Evolutionary conservation across 2,113 vertebrate species (phyloP).

Genomic region (Romanogobio albipinnatus): DNA sequence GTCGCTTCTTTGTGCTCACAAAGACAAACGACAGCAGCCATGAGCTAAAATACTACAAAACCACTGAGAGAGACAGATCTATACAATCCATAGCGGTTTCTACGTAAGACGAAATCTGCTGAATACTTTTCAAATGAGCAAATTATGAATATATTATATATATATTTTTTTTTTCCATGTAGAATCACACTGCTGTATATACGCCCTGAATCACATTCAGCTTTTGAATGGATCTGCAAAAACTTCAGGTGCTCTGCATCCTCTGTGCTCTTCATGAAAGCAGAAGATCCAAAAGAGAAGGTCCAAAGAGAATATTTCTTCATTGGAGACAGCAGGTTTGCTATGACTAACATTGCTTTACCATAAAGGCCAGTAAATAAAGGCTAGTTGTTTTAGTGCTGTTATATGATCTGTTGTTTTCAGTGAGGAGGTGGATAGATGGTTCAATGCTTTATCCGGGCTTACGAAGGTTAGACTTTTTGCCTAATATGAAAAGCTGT

Average conservation of each 20-base stretch:
- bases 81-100: conserved; percentile 52
- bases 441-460: conserved; percentile 65
- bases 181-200: conserved; percentile 70
- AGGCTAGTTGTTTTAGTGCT: neutral
- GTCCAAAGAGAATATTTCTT: conserved; percentile 82
- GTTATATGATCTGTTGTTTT: conserved; percentile 28
- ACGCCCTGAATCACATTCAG: conserved; percentile 70
- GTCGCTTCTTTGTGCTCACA: conserved; percentile 75
- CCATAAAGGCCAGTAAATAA: neutral
- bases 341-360: neutral
- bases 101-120: conserved; percentile 46
- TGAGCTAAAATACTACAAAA: conserved; percentile 78
- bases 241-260: conserved; percentile 79
- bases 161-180: conserved; percentile 51
- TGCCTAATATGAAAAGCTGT: conserved; percentile 48
- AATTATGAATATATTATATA: neutral
- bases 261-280: conserved; percentile 80
- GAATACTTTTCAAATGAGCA: neutral
- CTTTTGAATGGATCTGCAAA: conserved; percentile 74
- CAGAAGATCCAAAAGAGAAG: conserved; percentile 29
- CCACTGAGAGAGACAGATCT: conserved; percentile 40
- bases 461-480: conserved; percentile 47
- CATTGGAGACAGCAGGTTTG: conserved; percentile 79
- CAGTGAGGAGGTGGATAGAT: conserved; percentile 66
- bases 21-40: conserved; percentile 62